Percentiles rank a stretch among this genome's conserved stretches.
Evolutionary conservation across 2,797 vertebrate species (phyloP).

Genomic region (Sciaenops ocellatus): DNA sequence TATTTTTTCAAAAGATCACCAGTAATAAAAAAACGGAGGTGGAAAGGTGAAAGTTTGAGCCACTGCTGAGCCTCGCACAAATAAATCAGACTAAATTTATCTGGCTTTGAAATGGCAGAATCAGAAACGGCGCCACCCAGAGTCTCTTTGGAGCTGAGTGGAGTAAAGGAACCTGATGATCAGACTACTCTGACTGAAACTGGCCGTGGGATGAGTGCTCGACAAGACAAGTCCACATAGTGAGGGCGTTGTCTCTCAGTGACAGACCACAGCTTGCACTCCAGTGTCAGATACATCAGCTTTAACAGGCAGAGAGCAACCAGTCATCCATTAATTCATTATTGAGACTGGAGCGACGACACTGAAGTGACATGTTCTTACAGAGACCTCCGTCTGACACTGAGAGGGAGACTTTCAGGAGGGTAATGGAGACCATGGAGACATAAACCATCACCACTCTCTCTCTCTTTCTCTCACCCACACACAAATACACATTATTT

Average conservation of each 20-base stretch:
- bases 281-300: slow-evolving; percentile 54
- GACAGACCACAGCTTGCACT: slow-evolving; percentile 48
- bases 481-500: slow-evolving; percentile 49
- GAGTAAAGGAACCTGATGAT: slow-evolving; percentile 18
- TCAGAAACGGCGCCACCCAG: slow-evolving; percentile 44
- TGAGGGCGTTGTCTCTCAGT: slow-evolving; percentile 49
- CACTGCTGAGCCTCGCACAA: slow-evolving; percentile 8
- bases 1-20: background rate
- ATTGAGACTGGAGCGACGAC: slow-evolving; percentile 56
- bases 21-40: background rate
- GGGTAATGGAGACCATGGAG: slow-evolving; percentile 56
- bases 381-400: slow-evolving; percentile 61
- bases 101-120: background rate
- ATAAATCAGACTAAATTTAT: background rate
- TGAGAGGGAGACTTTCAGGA: slow-evolving; percentile 57
- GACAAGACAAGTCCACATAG: slow-evolving; percentile 31
- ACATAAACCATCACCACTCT: slow-evolving; percentile 67
- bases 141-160: slow-evolving; percentile 7
- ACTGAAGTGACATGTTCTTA: slow-evolving; percentile 43
- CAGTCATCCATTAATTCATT: slow-evolving; percentile 59
- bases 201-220: slow-evolving; percentile 34
- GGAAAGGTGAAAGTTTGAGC: background rate
- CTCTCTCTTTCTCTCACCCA: background rate
- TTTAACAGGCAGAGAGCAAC: slow-evolving; percentile 34
- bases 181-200: slow-evolving; percentile 5